Conservation (phyloP, 2,888 invertebrate genomes). For the Tetanocera ferruginea region DNA sequence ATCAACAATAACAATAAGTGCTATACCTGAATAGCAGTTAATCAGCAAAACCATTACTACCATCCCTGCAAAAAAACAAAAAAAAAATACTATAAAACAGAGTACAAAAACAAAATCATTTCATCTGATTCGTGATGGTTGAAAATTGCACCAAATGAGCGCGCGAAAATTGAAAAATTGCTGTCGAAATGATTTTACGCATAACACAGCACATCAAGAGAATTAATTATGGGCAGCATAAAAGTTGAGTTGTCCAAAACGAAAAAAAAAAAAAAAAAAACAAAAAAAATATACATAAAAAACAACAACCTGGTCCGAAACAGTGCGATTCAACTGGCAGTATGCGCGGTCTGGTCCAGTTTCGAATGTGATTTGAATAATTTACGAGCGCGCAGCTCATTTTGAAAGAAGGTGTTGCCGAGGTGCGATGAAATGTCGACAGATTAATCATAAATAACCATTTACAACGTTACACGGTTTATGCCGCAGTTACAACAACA, state of each 20-base stretch:
- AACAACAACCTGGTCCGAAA: neutral
- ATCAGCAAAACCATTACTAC: neutral
- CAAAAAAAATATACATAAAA: neutral
- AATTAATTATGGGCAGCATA: constrained; percentile 34
- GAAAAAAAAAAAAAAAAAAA: neutral
- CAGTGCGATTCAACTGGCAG: neutral
- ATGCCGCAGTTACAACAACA: constrained; percentile 31
- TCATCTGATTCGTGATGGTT: constrained; percentile 35
- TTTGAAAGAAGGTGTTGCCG: constrained; percentile 32
- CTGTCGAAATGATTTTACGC: constrained; percentile 47
- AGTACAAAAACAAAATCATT: neutral
- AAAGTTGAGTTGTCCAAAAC: constrained; percentile 25
- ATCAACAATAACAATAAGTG: neutral
- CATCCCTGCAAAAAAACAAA: neutral
- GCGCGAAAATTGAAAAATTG: constrained; percentile 47
- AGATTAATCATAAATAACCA: constrained; percentile 52
- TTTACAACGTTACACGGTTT: constrained; percentile 43
- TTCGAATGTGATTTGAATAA: constrained; percentile 37
- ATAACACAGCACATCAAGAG: constrained; percentile 17
- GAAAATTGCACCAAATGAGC: constrained; percentile 30
- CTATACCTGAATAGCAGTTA: neutral
- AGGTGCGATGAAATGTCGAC: constrained; percentile 45
- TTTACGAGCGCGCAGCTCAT: constrained; percentile 24
- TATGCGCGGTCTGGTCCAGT: neutral
- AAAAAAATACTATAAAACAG: neutral